Base-by-base conservation (phyloP, 2,888 invertebrate genomes). In the Podotricha telesiphe region DNA sequence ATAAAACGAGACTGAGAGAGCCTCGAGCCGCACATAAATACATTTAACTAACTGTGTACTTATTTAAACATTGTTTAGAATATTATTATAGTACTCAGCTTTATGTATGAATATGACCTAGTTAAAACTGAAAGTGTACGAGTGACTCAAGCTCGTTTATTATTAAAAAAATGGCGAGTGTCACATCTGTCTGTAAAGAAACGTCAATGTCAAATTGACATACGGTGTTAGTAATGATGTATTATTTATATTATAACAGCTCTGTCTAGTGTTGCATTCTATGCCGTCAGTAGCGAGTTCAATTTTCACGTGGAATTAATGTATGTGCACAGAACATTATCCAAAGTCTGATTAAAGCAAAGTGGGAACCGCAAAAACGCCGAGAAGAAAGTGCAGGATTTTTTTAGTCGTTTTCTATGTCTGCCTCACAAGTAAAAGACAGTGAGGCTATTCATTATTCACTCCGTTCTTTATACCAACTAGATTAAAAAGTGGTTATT, bases 1-100 rank as follows among this genome's bases (percentile, higher is more conserved):
- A 51, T 67, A 67, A 62, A 71, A 72, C 42, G 62, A 56, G 40
- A 45, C 59, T 61, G 65, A 58, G 50, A 67, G 55, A 65, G 53
- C 64, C 48, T 47, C 37, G 42, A 19, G 50, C 34, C n/a, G 20
- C 17, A 47, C 53, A 47, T 58, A 47, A 50, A 51, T 37, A 51
- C 20, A 47, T 61, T 61, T 45, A 28, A 45, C 61, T 62, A 34
- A 34, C 17, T 62, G 17, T 48, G 34, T 28, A 45, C 48, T 11
- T 62, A 62, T 62, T 62, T 19, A 34, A 34, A 17, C 34, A 34
- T 13, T 15, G 61, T 61, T 20, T 10, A 3, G 13, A 48, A 28
- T 34, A 61, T 11, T 48, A 17, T 17, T 48, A n/a, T 28, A 59
- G 13, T 48, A 47, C 10, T 11, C 17, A 47, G 19, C 20, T 19